phyloP scores from a whole-genome alignment of 1,140 invertebrate species.

The Caenorhabditis tropicalis region DNA sequence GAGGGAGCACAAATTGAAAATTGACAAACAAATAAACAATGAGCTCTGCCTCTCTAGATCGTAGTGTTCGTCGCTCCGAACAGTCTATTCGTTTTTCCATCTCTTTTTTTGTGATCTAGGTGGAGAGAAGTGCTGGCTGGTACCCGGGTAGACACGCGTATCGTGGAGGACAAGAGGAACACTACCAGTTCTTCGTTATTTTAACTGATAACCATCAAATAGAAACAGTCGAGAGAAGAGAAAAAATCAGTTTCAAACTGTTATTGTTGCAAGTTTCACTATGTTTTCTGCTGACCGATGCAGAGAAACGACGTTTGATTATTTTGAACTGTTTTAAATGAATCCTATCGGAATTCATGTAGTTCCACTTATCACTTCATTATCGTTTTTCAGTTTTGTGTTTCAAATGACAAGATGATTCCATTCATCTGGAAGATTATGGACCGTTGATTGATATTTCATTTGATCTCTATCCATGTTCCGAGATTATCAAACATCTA shows the following conservation, averaged over 20 bases:
- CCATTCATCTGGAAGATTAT: too few species aligned
- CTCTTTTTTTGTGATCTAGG: conserved; percentile 14
- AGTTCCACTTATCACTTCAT: neutral
- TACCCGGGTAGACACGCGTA: conserved; percentile 27
- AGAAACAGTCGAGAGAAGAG: conserved; percentile 5
- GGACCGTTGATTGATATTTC: too few species aligned
- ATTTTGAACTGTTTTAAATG: neutral
- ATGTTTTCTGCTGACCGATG: neutral
- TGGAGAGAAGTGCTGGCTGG: conserved; percentile 18
- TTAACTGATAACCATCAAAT: conserved; percentile 40
- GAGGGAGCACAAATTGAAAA: conserved; percentile 31
- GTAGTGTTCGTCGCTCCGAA: neutral
- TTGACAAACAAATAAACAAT: conserved; percentile 43
- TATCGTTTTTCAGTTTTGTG: too few species aligned
- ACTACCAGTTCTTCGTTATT: conserved; percentile 20
- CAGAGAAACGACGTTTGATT: neutral
- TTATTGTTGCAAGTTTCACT: conserved; percentile 8
- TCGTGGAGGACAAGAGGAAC: conserved; percentile 37
- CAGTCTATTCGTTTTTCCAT: neutral
- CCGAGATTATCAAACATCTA: too few species aligned
- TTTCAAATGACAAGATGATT: too few species aligned
- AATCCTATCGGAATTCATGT: neutral
- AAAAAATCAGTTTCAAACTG: neutral
- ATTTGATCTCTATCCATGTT: too few species aligned
- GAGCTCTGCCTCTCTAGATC: neutral